Evolutionary conservation across 2,113 vertebrate genomes (phyloP).

Genomic region (Pachyramphus minor): DNA sequence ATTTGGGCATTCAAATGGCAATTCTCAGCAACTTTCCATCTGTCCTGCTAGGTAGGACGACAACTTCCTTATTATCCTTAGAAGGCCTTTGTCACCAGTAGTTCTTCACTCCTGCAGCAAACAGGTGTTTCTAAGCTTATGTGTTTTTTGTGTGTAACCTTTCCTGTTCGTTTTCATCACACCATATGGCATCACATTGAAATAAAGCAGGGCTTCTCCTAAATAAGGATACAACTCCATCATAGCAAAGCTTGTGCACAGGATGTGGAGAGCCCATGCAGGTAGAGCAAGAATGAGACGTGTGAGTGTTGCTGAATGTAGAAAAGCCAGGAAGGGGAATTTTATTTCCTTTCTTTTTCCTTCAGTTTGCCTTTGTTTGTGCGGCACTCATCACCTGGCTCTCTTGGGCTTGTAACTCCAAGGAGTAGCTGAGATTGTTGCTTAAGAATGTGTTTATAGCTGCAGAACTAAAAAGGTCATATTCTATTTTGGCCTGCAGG

Average conservation of each 20-base stretch:
- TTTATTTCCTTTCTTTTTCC: background rate
- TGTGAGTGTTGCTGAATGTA: background rate
- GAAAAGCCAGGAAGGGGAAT: background rate
- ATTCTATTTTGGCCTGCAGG: constrained; percentile 42
- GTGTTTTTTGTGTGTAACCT: constrained; percentile 33
- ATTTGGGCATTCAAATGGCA: background rate
- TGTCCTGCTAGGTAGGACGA: background rate
- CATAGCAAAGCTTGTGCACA: background rate
- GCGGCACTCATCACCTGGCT: background rate
- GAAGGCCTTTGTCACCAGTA: constrained; percentile 15
- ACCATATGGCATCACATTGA: constrained; percentile 41
- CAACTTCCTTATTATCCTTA: constrained; percentile 31
- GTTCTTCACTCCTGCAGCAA: constrained; percentile 6
- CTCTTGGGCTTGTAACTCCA: background rate
- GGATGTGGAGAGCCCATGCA: background rate
- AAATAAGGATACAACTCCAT: background rate
- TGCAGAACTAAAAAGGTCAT: constrained; percentile 53
- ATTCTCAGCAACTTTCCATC: background rate
- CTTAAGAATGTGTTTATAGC: constrained; percentile 31
- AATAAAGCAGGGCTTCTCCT: constrained; percentile 45
- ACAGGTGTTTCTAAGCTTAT: constrained; percentile 46
- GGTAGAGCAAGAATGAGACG: background rate
- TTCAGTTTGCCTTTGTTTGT: background rate
- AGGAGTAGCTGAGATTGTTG: constrained; percentile 5
- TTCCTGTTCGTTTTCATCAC: constrained; percentile 43